A percentile compares a stretch with the other conserved stretches of the same genome.
Conservation (phyloP, 2,888 invertebrate genomes). For the Esperia sulphurella region DNA sequence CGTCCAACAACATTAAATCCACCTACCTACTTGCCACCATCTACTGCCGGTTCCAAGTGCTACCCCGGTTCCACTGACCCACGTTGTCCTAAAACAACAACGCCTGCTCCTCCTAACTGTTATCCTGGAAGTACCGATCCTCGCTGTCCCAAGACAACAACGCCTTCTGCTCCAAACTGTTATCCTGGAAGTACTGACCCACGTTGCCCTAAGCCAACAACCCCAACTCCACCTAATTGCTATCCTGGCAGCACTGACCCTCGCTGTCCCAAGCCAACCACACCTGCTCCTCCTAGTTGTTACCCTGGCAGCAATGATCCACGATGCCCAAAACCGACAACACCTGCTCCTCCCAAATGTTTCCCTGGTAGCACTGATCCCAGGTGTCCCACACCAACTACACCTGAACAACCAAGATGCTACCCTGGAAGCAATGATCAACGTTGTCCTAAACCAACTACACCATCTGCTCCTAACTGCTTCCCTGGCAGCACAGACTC, state of each 20-base stretch:
- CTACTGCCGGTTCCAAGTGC: conserved; percentile 19
- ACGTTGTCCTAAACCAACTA: conserved; percentile 26
- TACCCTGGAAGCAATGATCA: conserved; percentile 34
- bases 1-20: conserved; percentile 17
- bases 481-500: conserved; percentile 27
- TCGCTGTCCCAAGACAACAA: conserved; percentile 30
- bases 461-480: conserved; percentile 22
- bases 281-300: conserved; percentile 27
- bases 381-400: conserved; percentile 26
- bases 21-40: conserved; percentile 25
- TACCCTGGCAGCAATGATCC: conserved; percentile 24
- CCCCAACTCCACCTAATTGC: conserved; percentile 25
- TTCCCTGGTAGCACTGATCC: conserved; percentile 23
- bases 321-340: conserved; percentile 23
- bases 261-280: conserved; percentile 31
- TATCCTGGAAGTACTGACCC: conserved; percentile 15
- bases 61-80: conserved; percentile 30
- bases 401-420: conserved; percentile 24
- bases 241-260: conserved; percentile 51
- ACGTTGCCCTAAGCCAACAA: conserved; percentile 16
- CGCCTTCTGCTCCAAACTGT: conserved; percentile 23
- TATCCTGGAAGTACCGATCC: conserved; percentile 38
- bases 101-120: conserved; percentile 26
- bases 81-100: conserved; percentile 32
- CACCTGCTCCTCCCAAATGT: conserved; percentile 20